Percentiles rank a stretch among this genome's conserved stretches.
phyloP scores from a whole-genome alignment of 2,113 vertebrate genomes.

The Dinomys branickii region DNA sequence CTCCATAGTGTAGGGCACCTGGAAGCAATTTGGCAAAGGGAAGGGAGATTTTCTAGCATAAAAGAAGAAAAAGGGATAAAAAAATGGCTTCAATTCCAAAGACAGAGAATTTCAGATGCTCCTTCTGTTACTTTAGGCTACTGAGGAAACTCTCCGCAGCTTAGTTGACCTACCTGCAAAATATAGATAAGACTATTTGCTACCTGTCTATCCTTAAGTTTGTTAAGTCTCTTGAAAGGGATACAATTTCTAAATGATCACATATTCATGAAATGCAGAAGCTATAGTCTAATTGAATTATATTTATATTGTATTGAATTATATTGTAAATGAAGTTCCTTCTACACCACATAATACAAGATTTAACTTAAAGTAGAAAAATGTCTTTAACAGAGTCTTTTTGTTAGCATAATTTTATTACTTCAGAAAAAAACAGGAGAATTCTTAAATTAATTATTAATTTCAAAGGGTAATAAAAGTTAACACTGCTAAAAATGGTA shows the following conservation, averaged over 20 bases:
- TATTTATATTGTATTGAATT: no score
- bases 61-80: background rate
- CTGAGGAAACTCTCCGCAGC: background rate
- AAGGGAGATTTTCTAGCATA: background rate
- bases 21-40: conserved; percentile 56
- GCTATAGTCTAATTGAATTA: conserved; percentile 25
- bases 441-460: conserved; percentile 44
- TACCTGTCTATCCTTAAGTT: conserved; percentile 20
- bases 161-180: conserved; percentile 50
- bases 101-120: conserved; percentile 21
- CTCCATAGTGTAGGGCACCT: background rate
- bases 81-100: conserved; percentile 17
- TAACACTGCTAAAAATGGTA: conserved; percentile 48
- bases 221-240: background rate
- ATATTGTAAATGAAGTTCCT: background rate
- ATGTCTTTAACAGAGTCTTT: background rate
- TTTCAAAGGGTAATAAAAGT: conserved; percentile 41
- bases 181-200: conserved; percentile 60
- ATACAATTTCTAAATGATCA: conserved; percentile 13
- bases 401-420: background rate
- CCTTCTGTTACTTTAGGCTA: conserved; percentile 45
- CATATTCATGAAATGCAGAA: conserved; percentile 13
- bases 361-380: background rate
- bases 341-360: background rate
- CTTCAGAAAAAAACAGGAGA: background rate